phyloP scores from a whole-genome alignment of 2,113 vertebrate species.

The Hyperopisus bebe region DNA sequence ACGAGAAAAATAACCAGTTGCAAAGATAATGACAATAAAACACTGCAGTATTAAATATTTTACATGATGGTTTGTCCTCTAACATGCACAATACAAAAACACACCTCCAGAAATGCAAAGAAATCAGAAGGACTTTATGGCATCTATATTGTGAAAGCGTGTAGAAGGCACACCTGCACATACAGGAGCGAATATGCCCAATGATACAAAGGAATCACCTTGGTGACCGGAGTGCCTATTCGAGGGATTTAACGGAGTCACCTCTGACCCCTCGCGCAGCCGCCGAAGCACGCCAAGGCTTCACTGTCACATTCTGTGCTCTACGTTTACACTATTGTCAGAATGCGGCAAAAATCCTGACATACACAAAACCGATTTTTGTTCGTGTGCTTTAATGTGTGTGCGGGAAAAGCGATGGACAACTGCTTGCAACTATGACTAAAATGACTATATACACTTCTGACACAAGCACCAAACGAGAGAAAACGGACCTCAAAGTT shows the following conservation, averaged over 20 bases:
- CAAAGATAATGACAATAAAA: not conserved
- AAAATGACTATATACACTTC: not conserved
- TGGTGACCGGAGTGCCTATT: conserved; percentile 15
- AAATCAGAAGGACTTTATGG: not conserved
- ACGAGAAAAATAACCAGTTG: not conserved
- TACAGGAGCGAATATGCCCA: not conserved
- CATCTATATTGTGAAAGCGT: not conserved
- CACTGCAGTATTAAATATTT: not conserved
- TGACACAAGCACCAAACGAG: not conserved
- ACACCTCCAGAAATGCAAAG: not conserved
- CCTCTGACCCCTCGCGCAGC: conserved; percentile 16
- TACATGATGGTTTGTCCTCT: not conserved
- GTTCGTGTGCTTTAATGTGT: not conserved
- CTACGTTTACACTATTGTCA: not conserved
- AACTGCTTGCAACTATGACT: not conserved
- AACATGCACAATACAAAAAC: not conserved
- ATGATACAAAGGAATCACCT: conserved; percentile 16
- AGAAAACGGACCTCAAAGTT: not conserved
- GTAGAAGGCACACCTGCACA: not conserved
- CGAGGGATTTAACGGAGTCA: not conserved
- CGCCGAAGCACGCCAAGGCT: not conserved
- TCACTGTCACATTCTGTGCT: not conserved
- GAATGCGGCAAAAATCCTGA: not conserved
- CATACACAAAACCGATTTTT: not conserved
- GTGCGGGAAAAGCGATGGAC: not conserved